Evolutionary conservation across 2,888 invertebrate species (phyloP).

Genomic region (Eugnorisma glareosa): DNA sequence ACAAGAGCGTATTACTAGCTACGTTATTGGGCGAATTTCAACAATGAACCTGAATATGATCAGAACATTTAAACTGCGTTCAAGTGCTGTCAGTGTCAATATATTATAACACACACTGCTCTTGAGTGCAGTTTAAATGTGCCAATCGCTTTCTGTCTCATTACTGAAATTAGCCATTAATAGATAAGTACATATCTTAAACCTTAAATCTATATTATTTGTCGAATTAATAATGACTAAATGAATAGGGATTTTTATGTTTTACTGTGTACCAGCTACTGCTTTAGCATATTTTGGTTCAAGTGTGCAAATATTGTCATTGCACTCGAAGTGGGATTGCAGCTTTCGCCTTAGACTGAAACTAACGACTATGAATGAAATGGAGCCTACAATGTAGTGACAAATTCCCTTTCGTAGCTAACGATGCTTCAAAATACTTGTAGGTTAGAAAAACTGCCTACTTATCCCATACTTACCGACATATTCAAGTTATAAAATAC

Average conservation of each 20-base stretch:
- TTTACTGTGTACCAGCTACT: neutral
- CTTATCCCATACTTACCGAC: neutral
- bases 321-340: neutral
- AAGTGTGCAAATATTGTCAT: neutral
- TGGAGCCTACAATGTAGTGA: neutral
- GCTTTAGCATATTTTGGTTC: neutral
- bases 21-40: neutral
- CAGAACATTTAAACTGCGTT: neutral
- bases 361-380: too few species aligned
- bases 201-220: neutral
- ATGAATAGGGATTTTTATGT: neutral
- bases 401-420: neutral
- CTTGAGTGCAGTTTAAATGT: neutral
- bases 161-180: neutral
- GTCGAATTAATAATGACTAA: neutral
- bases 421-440: neutral
- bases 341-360: too few species aligned
- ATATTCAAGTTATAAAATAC: too few species aligned
- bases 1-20: constrained; percentile 10
- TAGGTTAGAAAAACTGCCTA: neutral
- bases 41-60: neutral
- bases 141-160: neutral
- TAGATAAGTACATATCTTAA: too few species aligned
- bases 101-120: neutral
- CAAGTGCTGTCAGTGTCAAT: neutral